Evolutionary conservation across 2,113 vertebrate species (phyloP), one percentile per base, ranked within the genome.

Genomic region (Odobenus rosmarus): DNA sequence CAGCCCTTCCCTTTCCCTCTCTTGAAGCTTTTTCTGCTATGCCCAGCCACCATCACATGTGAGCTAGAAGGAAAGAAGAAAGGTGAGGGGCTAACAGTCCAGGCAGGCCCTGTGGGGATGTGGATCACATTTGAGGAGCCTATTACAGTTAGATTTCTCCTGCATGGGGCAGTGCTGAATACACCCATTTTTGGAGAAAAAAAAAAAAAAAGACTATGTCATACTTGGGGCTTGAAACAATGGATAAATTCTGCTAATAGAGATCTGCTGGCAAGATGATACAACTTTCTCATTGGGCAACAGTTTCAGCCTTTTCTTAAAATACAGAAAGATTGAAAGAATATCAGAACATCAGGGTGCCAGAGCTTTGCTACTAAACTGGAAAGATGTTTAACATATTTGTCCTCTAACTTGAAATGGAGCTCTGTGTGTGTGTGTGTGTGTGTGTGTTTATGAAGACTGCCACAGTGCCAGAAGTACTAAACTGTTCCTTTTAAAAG

Each of bases 401-500:
- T 67, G 8, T 82, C 89, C 59, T 96, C 74, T 86, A 76, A 93
- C 62, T 55, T 77, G 57, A 89, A 88, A 77, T 53, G 15, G 57
- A 77, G 46, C 13, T 26, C 3, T 28, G 42, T n/a, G 18, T 53
- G 62, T 46, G 71, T 55, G 39, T 74, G 26, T 61, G 36, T 90
- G 59, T 62, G 36, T 24, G 39, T 76, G 28, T 62, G 39, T 93
- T 11, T 89, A 53, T 33, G 67, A 85, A 86, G 39, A 84, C 23
- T 42, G 14, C 57, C 36, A 90, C 51, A 14, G 14, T 61, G 18
- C 24, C 31, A 7, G 14, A 80, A 81, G 2, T 69, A 96, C 69
- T 33, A 77, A 95, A 79, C 7, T 12, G 53, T 23, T 86, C 4
- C 42, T 76, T 83, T 57, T 84, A 87, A 92, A 95, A 96, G 4